Evolutionary conservation across 2,113 vertebrate genomes (phyloP).

Genomic region (Nicator chloris): DNA sequence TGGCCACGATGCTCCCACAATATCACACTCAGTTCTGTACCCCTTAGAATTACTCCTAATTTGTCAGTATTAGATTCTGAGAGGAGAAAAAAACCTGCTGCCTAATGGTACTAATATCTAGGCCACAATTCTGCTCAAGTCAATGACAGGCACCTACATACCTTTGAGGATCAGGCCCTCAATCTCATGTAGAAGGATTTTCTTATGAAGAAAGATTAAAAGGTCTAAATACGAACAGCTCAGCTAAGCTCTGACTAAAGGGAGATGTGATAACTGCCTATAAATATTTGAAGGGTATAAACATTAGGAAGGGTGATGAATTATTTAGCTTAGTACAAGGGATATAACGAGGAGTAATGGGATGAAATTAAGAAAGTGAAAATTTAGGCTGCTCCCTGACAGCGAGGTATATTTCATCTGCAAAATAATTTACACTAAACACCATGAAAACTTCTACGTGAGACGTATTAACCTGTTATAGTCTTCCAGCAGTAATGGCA

Average conservation of each 20-base stretch:
- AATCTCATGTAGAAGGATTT: slow-evolving; percentile 32
- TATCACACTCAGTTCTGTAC: background rate
- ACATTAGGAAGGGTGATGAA: slow-evolving; percentile 53
- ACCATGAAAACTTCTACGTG: background rate
- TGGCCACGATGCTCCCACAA: background rate
- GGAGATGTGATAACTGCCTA: slow-evolving; percentile 53
- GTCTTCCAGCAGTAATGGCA: background rate
- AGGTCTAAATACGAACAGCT: slow-evolving; percentile 44
- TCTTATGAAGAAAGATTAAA: slow-evolving; percentile 60
- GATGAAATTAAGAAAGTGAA: slow-evolving; percentile 55
- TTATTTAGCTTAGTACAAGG: slow-evolving; percentile 61
- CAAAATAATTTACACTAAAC: slow-evolving; percentile 53
- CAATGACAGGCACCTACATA: background rate
- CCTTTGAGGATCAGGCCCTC: slow-evolving; percentile 51
- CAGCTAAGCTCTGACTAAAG: slow-evolving; percentile 51
- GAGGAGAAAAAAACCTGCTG: background rate
- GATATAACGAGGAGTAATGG: slow-evolving; percentile 53
- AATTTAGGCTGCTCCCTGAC: slow-evolving; percentile 49
- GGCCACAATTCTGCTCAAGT: background rate
- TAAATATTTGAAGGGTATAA: slow-evolving; percentile 71
- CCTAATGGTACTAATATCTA: background rate
- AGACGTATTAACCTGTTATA: background rate
- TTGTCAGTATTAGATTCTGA: too few species aligned
- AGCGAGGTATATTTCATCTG: slow-evolving; percentile 18
- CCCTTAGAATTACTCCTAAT: too few species aligned